Conservation (phyloP, 2,888 invertebrate species). For the Dryadula phaetusa region DNA sequence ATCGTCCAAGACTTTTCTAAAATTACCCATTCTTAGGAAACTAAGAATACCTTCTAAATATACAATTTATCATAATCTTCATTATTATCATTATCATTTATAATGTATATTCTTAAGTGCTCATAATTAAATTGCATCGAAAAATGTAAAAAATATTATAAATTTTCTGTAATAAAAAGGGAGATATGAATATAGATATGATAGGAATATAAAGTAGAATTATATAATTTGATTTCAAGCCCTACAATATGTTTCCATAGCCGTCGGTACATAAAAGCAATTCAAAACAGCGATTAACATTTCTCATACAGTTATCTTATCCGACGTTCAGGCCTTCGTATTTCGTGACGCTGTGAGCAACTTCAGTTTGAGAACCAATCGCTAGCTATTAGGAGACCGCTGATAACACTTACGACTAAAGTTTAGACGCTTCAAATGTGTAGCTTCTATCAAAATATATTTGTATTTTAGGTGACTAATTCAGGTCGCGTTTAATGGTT, state of each 20-base stretch:
- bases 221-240: constrained; percentile 45
- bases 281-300: constrained; percentile 75
- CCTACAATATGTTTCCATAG: constrained; percentile 51
- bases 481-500: constrained; percentile 44
- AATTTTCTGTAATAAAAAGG: neutral
- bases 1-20: constrained; percentile 23
- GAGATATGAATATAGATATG: neutral
- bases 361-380: constrained; percentile 70
- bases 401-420: constrained; percentile 61
- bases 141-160: too few relatives aligned
- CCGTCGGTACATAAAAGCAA: constrained; percentile 65
- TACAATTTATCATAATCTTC: too few relatives aligned
- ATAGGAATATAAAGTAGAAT: constrained; percentile 14
- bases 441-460: constrained; percentile 37
- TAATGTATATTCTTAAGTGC: neutral
- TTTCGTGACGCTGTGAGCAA: constrained; percentile 66
- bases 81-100: too few relatives aligned
- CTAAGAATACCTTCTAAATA: constrained; percentile 3
- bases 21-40: constrained; percentile 11
- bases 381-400: constrained; percentile 59
- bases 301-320: constrained; percentile 70
- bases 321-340: constrained; percentile 58
- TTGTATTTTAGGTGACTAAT: constrained; percentile 42
- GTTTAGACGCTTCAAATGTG: constrained; percentile 46
- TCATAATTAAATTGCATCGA: neutral